Evolutionary conservation across 2,888 invertebrate species (phyloP), one percentile per base, ranked within the genome.

Genomic region (Troides aeacus): DNA sequence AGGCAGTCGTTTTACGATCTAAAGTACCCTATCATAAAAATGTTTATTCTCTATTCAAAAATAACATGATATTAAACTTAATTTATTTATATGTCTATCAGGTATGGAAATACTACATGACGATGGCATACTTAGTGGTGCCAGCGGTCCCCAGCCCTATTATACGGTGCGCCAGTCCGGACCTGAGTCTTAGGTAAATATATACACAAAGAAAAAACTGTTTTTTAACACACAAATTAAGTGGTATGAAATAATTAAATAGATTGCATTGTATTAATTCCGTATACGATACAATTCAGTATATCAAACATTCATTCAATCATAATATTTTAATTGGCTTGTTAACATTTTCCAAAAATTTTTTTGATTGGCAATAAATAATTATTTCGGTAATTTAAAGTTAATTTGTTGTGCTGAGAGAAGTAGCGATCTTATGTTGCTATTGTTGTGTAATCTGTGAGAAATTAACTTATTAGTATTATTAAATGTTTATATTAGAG

Each of bases 81-180:
- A 53, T 46, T 58, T 50, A 63, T 62, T 15, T 57, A 3, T 46
- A 21, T 61, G 21, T 15, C 15, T 53, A 66, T 7, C 76, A 89
- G 88, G 94, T 99, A 36, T 99, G 99, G 99, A 97, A 98, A 84
- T 99, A 99, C 92, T 99, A 99, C 89, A 95, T 99, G 78, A 97
- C 98, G 21, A 97, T 99, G 93, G 98, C 98, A 10, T 99, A 99
- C 92, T 95, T 98, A 66, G 96, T 99, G 62, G 98, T 99, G 7
- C 99, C 99, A 17, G 97, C 98, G 36, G 96, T 97, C 72, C 96
- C 97, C 0, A 96, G 96, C 82, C 96, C 97, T 0, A 95, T 97
- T 50, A 94, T 97, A 64, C 95, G 98, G 67, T 98, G 98, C 87
- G 98, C 98, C 50, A 98, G 98, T 75, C 98, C 98, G 1, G 98